A percentile compares a stretch with the other conserved stretches of the same genome.
These are phyloP conservation scores for Naso thynnoides DNA, from an alignment of 2,797 vertebrate species.

Conservation along the genomic window DNA sequence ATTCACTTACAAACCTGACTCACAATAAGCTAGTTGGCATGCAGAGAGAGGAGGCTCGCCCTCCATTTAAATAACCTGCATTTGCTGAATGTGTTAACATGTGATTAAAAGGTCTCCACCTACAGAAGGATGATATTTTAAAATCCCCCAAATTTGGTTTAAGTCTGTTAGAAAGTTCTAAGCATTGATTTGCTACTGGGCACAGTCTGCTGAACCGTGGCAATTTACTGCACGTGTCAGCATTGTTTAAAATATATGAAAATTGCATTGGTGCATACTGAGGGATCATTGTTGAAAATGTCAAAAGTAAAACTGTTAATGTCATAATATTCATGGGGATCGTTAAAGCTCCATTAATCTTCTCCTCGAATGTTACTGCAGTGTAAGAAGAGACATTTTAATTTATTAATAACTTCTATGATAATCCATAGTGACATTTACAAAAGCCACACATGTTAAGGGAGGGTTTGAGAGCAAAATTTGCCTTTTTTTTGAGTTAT, in stretches of 20 bases:
- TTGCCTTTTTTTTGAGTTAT: background rate
- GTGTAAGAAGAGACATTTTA: conserved; percentile 33
- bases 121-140: conserved; percentile 35
- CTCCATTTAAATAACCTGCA: conserved; percentile 38
- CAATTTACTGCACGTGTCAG: conserved; percentile 18
- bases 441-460: conserved; percentile 8
- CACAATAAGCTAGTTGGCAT: conserved; percentile 67
- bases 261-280: conserved; percentile 8
- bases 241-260: conserved; percentile 27
- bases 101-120: conserved; percentile 64
- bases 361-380: conserved; percentile 25
- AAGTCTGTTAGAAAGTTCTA: conserved; percentile 53
- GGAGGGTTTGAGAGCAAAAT: background rate
- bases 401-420: conserved; percentile 49
- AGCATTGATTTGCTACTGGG: conserved; percentile 30
- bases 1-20: conserved; percentile 58
- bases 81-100: conserved; percentile 42
- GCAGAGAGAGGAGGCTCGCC: conserved; percentile 35
- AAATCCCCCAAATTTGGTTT: conserved; percentile 44
- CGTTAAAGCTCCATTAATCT: conserved; percentile 64
- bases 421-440: conserved; percentile 66
- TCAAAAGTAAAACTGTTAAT: conserved; percentile 65
- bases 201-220: background rate
- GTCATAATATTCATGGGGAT: conserved; percentile 53
- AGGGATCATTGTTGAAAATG: conserved; percentile 51